Base-by-base conservation (phyloP, 37 sponge, comb jelly and placozoan genomes). In the Theonella swinhoei region DNA sequence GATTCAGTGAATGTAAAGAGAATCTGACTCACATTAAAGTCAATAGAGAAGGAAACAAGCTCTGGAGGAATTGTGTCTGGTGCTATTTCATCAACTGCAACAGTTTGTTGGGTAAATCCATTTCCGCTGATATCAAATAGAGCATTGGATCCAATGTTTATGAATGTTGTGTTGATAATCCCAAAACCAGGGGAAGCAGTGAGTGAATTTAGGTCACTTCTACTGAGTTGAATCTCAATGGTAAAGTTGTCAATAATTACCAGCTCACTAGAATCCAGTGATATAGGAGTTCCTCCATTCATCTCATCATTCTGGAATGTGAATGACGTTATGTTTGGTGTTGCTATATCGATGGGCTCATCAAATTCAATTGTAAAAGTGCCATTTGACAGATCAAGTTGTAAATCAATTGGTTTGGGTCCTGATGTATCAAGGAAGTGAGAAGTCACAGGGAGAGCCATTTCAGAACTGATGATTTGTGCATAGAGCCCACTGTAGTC, bases 1-100 rank as follows among this genome's bases (percentile, higher is more conserved):
- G 87, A 78, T 67, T 95, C 92, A 43, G 80, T 72, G 70, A 95
- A 95, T 62, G 89, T 91, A 3, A 95, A 79, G 3, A 62, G 42
- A 3, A 95, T 62, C 4, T 79, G 58, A 39, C 87, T 82, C 34
- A 76, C 34, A 30, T 85, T 86, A 42, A 82, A 69, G 70, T 95
- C 78, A 5, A 95, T 32, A 23, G 64, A 75, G 75, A 91, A 95
- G 24, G 77, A 77, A 37, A 40, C 28, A 2, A 95, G 65, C 37
- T 62, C 70, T 32, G 95, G 95, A 61, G 72, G 58, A 20, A 74
- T 74, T 4, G 72, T 78, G 30, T 95, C 95, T 42, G 72, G 77
- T 22, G 33, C 32, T 9, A 95, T 68, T 19, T 22, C 36, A 23
- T 47, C 62, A 0, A 81, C 81, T 61, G 67, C 42, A 34, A 86